Percentiles rank a stretch among this genome's conserved stretches.
Evolutionary conservation across 2,113 vertebrate species (phyloP).

Genomic region (Corythaeola cristata): DNA sequence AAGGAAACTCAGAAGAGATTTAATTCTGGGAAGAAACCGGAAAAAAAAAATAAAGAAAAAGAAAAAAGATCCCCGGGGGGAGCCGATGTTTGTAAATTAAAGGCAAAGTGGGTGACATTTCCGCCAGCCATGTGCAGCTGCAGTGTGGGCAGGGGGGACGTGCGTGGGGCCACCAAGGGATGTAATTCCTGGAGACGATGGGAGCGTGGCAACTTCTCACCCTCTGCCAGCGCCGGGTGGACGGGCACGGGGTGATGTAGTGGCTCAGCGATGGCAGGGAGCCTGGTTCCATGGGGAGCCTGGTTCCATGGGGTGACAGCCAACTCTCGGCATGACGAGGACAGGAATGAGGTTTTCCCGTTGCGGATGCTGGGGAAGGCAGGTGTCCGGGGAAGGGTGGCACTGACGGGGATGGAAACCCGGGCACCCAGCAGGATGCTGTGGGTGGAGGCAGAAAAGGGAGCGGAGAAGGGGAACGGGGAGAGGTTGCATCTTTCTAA

Average conservation of each 20-base stretch:
- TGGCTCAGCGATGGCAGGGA: not conserved
- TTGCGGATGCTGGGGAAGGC: not conserved
- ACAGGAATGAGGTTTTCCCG: not conserved
- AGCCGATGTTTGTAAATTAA: not conserved
- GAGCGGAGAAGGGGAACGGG: too few relatives aligned
- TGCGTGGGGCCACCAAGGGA: not conserved
- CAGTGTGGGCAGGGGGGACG: not conserved
- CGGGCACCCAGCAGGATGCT: too few relatives aligned
- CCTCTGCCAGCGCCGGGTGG: accelerated
- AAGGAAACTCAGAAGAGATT: not conserved
- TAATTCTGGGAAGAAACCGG: not conserved
- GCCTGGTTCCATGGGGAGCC: not conserved
- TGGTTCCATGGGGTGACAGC: not conserved
- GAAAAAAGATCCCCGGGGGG: not conserved
- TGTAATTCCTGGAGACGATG: not conserved
- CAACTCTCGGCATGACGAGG: not conserved
- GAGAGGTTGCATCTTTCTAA: too few relatives aligned
- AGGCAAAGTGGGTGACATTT: not conserved
- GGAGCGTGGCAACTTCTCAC: not conserved
- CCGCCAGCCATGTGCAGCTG: not conserved
- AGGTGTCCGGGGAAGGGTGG: too few relatives aligned
- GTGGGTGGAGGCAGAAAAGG: too few relatives aligned
- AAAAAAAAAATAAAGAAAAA: too few relatives aligned
- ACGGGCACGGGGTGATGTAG: not conserved
- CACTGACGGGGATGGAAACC: too few relatives aligned